Evolutionary conservation across 1,140 invertebrate genomes (phyloP).

Genomic region (Ptiloglossa arizonensis): DNA sequence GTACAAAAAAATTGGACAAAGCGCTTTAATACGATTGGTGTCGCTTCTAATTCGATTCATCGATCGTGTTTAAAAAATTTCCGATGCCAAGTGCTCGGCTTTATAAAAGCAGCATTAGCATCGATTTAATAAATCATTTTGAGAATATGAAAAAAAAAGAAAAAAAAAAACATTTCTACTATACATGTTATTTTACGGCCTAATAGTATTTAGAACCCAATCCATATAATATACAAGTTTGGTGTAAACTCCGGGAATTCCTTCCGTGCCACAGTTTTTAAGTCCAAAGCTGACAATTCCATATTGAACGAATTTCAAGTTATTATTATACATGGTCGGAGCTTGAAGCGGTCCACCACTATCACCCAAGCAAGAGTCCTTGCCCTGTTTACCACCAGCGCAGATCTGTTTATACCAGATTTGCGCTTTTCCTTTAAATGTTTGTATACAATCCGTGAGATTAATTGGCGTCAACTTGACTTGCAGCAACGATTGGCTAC

Average conservation of each 20-base stretch:
- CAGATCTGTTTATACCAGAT: constrained; percentile 83
- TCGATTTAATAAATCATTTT: not conserved
- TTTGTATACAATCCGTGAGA: constrained; percentile 77
- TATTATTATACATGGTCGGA: constrained; percentile 61
- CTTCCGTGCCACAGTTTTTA: constrained; percentile 79
- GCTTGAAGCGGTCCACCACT: constrained; percentile 82
- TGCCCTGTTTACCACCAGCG: constrained; percentile 82
- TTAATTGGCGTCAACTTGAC: constrained; percentile 80
- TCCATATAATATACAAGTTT: constrained; percentile 84
- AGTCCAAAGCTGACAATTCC: constrained; percentile 83
- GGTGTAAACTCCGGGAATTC: constrained; percentile 85
- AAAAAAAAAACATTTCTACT: not conserved
- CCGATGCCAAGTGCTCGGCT: not conserved
- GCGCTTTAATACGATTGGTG: not conserved
- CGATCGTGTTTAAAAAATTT: not conserved
- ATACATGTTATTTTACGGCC: constrained; percentile 52
- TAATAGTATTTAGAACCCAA: constrained; percentile 85
- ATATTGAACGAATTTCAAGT: constrained; percentile 76
- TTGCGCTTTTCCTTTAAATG: constrained; percentile 74
- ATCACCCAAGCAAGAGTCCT: constrained; percentile 79
- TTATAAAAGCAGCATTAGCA: not conserved
- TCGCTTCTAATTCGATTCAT: not conserved
- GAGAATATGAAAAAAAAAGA: no score
- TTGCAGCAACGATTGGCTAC: constrained; percentile 80
- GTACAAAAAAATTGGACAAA: not conserved